Base-by-base conservation (phyloP, 1,140 invertebrate genomes). In the Microplitis demolitor region DNA sequence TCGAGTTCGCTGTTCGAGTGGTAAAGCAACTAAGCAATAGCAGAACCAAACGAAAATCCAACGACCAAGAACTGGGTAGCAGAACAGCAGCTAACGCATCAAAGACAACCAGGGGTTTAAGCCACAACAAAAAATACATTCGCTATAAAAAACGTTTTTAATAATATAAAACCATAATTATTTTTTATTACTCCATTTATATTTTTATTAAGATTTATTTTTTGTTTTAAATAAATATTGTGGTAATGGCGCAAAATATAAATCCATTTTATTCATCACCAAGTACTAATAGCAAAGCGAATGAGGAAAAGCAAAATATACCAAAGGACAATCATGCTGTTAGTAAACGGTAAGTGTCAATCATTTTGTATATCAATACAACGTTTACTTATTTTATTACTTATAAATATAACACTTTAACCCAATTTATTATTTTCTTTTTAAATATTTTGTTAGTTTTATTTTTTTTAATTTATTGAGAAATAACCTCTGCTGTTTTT, bases 251-350 rank as follows among this genome's bases (percentile, higher is more conserved):
- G 80, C 93, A 95, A 85, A 95, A 95, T 88, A 91, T 94, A 72
- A 94, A 94, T 86, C 93, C 94, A 71, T 91, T 91, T 82, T 91
- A 91, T 78, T 91, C 91, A 69, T 90, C 90, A 73, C 90, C 90
- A 74, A 90, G 91, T 66, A 89, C 90, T 78, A 89, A 89, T 63
- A 87, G 88, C 45, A 94, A 95, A 89, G 91, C 93, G 66, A 91
- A 90, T 79, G 92, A 94, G 79, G 92, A 93, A 80, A 88, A 86
- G 74, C 91, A 90, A 77, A 90, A 90, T 78, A 87, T 90, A 82
- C 89, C 93, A 72, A 93, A 93, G 84, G 93, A 94, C 84, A 94
- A 93, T 89, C 93, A 95, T 87, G 93, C 93, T 82, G 93, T 95
- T 69, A 94, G 92, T 85, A 95, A 94, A 92, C 91, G 93, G 93